Base-by-base conservation (phyloP, 2,113 vertebrate species). In the Heterotilapia buettikoferi region DNA sequence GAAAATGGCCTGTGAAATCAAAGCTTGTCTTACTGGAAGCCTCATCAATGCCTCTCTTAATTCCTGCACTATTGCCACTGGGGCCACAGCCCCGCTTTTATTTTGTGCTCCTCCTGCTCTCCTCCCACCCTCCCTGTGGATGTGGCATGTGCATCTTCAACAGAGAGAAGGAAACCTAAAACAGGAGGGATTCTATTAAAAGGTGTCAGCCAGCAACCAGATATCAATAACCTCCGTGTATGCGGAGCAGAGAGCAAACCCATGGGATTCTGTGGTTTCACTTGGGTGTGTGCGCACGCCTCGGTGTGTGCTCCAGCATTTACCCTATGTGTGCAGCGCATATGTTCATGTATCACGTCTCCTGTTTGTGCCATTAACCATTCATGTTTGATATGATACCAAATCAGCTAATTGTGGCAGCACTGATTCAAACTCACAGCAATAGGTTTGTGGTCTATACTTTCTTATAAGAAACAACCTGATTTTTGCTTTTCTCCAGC, bases 131-230 rank as follows among this genome's bases (percentile, higher is more conserved):
- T 86, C 91, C 24, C 84, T 16, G 16, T 86, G 88, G 92, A 93
- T 43, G 24, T 71, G 84, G 80, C 87, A 81, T 93, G 90, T 86
- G 88, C 84, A 61, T 91, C 92, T 91, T 94, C 89, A 94, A 92
- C 89, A 85, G 87, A 86, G 87, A 85, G 90, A 90, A 83, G 90
- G 94, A 95, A 95, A 95, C 93, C 94, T 90, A 94, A 94, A 95
- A 93, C 93, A 95, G 93, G 94, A 91, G 88, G 83, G 90, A 94
- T 95, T 96, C 95, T 96, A 96, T 96, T 96, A 94, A 96, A 96
- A 96, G 95, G 95, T 96, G 95, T 96, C 94, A 95, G 95, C 92
- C 92, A 91, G 92, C 92, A 94, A 95, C 93, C 93, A 95, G 95
- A 96, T 96, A 96, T 96, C 95, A 95, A 93, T 95, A 94, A 93